Conservation (phyloP, 2,888 invertebrate genomes). For the Lithophane socia region DNA sequence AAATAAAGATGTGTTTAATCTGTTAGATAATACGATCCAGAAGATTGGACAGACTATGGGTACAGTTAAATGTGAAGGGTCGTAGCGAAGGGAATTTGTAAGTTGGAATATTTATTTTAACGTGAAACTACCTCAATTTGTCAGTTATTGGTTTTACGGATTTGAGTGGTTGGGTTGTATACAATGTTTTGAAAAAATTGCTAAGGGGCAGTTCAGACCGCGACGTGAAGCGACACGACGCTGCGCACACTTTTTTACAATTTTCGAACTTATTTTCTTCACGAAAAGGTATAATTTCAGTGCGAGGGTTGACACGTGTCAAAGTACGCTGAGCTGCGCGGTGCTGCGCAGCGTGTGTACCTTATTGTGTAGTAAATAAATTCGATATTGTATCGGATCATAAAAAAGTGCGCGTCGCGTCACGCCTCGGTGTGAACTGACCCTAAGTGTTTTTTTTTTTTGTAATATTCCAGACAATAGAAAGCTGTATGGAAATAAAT, state of each 20-base stretch:
- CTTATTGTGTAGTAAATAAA: no score
- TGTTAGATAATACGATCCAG: constrained; percentile 66
- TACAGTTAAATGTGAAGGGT: constrained; percentile 72
- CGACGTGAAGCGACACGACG: no score
- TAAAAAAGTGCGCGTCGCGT: no score
- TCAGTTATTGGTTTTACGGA: constrained; percentile 25
- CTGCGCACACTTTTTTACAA: no score
- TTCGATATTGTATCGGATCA: no score
- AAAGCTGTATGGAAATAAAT: not conserved
- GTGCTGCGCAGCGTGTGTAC: no score
- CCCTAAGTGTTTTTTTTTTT: not conserved
- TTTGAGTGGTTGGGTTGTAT: not conserved
- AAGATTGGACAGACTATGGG: constrained; percentile 47
- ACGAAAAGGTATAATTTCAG: no score
- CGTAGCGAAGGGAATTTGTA: constrained; percentile 61
- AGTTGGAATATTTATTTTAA: constrained; percentile 15
- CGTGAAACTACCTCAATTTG: constrained; percentile 56
- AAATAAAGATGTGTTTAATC: constrained; percentile 66
- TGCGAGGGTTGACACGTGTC: no score
- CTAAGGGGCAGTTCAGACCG: no score
- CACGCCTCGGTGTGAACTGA: no score
- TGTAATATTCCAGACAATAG: not conserved
- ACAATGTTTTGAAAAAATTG: not conserved
- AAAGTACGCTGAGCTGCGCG: no score
- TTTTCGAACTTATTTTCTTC: no score